Evolutionary conservation across 2,888 invertebrate species (phyloP).

Genomic region (Artemia sp.): DNA sequence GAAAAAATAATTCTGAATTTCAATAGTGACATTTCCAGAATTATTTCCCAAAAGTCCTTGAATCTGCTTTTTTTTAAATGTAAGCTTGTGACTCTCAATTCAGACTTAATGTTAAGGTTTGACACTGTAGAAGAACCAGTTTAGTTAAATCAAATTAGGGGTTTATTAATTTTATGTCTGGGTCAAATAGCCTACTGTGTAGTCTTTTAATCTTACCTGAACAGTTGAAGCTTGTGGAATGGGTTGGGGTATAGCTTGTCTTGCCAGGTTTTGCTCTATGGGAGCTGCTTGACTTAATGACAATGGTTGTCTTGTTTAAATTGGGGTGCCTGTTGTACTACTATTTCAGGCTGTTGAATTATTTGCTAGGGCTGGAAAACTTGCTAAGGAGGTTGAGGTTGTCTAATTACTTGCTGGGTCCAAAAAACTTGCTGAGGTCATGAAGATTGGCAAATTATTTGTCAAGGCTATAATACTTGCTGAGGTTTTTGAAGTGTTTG

Average conservation of each 20-base stretch:
- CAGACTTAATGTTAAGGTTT: too few relatives aligned
- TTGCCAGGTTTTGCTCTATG: neutral
- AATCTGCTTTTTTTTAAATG: too few relatives aligned
- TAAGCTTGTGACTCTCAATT: too few relatives aligned
- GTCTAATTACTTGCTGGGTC: neutral
- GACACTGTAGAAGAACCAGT: too few relatives aligned
- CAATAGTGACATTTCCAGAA: too few relatives aligned
- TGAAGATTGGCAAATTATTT: neutral
- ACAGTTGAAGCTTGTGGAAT: neutral
- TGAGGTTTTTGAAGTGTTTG: neutral
- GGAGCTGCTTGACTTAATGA: neutral
- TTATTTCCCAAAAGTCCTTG: too few relatives aligned
- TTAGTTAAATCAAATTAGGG: too few relatives aligned
- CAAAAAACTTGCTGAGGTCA: neutral
- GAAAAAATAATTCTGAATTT: too few relatives aligned
- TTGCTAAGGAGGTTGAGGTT: neutral
- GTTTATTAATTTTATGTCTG: too few relatives aligned
- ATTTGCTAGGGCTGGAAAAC: neutral
- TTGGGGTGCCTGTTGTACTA: neutral
- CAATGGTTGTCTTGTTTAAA: neutral
- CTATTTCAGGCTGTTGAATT: neutral
- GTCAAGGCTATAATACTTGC: neutral
- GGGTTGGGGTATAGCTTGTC: neutral
- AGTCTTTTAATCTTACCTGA: neutral
- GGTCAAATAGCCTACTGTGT: too few relatives aligned